Conservation (phyloP, 2,113 vertebrate species). For the Plotosus lineatus region DNA sequence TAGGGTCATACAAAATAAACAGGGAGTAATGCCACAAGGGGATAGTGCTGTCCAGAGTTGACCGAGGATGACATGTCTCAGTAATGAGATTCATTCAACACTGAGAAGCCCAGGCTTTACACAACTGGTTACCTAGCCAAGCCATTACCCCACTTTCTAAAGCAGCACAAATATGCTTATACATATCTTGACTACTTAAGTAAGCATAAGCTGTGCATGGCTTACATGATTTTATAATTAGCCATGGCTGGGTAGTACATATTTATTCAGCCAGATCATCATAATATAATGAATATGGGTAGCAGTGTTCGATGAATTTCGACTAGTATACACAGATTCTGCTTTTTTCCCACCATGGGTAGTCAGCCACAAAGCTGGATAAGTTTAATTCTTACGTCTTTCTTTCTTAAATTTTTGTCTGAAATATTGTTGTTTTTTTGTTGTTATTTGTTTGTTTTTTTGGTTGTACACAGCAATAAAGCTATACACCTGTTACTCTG, state of each 20-base stretch:
- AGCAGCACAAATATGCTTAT: conserved; percentile 84
- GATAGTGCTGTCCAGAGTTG: conserved; percentile 65
- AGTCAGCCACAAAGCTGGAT: neutral
- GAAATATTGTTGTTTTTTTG: neutral
- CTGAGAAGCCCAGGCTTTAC: conserved; percentile 77
- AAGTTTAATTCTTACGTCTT: neutral
- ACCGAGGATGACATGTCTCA: conserved; percentile 78
- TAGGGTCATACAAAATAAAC: conserved; percentile 53
- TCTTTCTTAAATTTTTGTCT: neutral
- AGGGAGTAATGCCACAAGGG: conserved; percentile 51
- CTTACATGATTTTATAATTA: conserved; percentile 84
- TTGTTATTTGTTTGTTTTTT: neutral
- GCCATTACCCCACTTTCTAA: conserved; percentile 84
- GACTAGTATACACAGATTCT: conserved; percentile 14
- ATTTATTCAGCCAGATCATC: conserved; percentile 63
- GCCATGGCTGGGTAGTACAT: conserved; percentile 78
- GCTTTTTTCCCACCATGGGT: conserved; percentile 22
- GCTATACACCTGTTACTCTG: neutral
- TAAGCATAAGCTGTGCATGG: conserved; percentile 80
- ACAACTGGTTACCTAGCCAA: conserved; percentile 84
- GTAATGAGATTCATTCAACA: conserved; percentile 79
- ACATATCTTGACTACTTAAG: conserved; percentile 81
- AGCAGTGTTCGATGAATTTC: conserved; percentile 1
- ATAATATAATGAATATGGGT: conserved; percentile 40
- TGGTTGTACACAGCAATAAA: neutral